These are phyloP conservation scores for Mesochorus sp. DNA, from an alignment of 2,888 invertebrate species.

Conservation along the genomic window DNA sequence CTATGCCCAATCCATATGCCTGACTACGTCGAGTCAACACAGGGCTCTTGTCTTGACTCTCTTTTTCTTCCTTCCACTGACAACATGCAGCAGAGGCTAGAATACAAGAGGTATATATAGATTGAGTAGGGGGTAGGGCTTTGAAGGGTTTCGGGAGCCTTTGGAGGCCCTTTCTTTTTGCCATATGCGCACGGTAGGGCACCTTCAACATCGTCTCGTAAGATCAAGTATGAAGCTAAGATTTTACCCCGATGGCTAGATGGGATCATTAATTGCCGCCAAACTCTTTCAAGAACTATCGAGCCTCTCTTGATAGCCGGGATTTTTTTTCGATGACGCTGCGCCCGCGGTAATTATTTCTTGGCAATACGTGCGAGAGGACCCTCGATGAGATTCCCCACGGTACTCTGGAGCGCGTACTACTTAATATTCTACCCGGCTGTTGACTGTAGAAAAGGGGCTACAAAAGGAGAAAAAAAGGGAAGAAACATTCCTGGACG, in stretches of 20 bases:
- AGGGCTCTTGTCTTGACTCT: constrained; percentile 21
- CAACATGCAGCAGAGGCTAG: constrained; percentile 58
- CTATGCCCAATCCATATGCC: constrained; percentile 41
- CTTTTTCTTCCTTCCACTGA: not conserved
- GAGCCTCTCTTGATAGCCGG: constrained; percentile 52
- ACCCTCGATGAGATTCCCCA: constrained; percentile 26
- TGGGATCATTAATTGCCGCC: constrained; percentile 22
- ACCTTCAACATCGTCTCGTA: constrained; percentile 35
- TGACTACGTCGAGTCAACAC: constrained; percentile 66
- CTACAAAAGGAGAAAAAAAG: not conserved
- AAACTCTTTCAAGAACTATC: constrained; percentile 21
- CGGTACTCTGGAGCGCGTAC: not conserved
- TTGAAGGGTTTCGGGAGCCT: constrained; percentile 18
- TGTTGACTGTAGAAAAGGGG: not conserved
- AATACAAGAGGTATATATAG: constrained; percentile 50
- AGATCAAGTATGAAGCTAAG: constrained; percentile 43
- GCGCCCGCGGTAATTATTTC: constrained; percentile 74
- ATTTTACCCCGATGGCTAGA: constrained; percentile 52
- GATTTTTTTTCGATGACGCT: constrained; percentile 76
- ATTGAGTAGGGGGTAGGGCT: constrained; percentile 38
- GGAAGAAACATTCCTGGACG: not conserved
- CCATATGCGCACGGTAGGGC: constrained; percentile 11
- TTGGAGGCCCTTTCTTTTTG: constrained; percentile 45
- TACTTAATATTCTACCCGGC: constrained; percentile 26
- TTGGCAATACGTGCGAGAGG: constrained; percentile 45